phyloP scores from a whole-genome alignment of 1,140 invertebrate species.

The Drosophila sp. region DNA sequence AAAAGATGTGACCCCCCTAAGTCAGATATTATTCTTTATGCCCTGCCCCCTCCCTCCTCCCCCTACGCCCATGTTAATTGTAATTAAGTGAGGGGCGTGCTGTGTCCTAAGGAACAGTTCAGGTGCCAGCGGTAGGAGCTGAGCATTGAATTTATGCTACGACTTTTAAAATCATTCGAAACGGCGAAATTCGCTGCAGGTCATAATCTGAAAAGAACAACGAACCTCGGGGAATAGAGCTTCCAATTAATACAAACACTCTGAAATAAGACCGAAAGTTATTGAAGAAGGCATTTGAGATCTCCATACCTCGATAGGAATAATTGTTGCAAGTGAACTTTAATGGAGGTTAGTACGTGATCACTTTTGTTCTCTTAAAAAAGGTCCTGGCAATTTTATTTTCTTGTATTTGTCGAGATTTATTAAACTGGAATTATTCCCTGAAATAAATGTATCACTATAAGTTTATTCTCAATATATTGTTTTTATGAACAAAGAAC shows the following conservation, averaged over 20 bases:
- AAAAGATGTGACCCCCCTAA: conserved; percentile 65
- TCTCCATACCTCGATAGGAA: not conserved
- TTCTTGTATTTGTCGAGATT: too few species aligned
- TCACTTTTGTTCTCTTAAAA: not conserved
- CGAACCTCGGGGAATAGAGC: conserved; percentile 16
- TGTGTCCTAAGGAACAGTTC: conserved; percentile 34
- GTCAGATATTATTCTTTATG: conserved; percentile 11
- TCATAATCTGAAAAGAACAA: conserved; percentile 30
- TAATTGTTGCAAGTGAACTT: conserved; percentile 12
- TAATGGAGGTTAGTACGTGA: conserved; percentile 5
- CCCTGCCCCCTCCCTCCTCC: not conserved
- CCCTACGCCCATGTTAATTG: conserved; percentile 50
- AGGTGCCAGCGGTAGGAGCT: conserved; percentile 18
- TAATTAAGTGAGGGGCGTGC: conserved; percentile 71
- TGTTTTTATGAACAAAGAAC: too few species aligned
- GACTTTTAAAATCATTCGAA: conserved; percentile 24
- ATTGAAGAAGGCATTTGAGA: not conserved
- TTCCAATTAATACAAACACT: conserved; percentile 41
- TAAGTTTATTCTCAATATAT: too few species aligned
- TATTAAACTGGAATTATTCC: too few species aligned
- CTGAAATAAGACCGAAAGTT: conserved; percentile 28
- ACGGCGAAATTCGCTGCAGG: conserved; percentile 23
- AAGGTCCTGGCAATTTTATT: too few species aligned
- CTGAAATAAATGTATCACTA: too few species aligned
- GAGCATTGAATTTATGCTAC: conserved; percentile 18